A percentile compares a stretch with the other conserved stretches of the same genome.
Evolutionary conservation across 2,113 vertebrate species (phyloP).

Genomic region (Cololabis saira): DNA sequence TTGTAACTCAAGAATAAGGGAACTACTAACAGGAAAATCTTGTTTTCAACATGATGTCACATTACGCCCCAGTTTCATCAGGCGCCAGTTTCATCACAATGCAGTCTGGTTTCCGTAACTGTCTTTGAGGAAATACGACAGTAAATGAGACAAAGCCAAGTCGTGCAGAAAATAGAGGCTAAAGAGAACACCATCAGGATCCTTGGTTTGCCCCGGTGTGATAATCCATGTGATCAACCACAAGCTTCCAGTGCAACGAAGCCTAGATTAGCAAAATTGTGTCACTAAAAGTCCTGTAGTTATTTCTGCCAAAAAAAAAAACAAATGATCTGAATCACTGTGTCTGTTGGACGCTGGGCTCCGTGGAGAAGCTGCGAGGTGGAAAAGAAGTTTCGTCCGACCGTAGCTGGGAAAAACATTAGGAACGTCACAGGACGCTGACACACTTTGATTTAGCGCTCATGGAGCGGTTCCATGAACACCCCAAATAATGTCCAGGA

Average conservation of each 20-base stretch:
- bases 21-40: neutral
- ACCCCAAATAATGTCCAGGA: constrained; percentile 24
- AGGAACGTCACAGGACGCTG: constrained; percentile 17
- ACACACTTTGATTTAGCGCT: constrained; percentile 24
- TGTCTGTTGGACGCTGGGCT: neutral
- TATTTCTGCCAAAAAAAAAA: neutral
- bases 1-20: constrained; percentile 8
- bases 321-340: neutral
- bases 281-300: neutral
- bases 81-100: neutral
- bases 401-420: constrained; percentile 12
- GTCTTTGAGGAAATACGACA: constrained; percentile 10
- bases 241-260: neutral
- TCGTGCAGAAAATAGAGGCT: neutral
- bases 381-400: neutral
- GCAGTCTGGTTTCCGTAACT: constrained; percentile 22
- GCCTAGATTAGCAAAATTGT: neutral
- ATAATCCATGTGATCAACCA: neutral
- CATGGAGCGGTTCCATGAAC: neutral
- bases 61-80: constrained; percentile 25
- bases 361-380: neutral
- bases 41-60: neutral
- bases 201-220: neutral
- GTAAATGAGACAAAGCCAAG: neutral
- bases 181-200: constrained; percentile 20